Evolutionary conservation across 2,113 vertebrate species (phyloP).

Genomic region (Natator depressus): DNA sequence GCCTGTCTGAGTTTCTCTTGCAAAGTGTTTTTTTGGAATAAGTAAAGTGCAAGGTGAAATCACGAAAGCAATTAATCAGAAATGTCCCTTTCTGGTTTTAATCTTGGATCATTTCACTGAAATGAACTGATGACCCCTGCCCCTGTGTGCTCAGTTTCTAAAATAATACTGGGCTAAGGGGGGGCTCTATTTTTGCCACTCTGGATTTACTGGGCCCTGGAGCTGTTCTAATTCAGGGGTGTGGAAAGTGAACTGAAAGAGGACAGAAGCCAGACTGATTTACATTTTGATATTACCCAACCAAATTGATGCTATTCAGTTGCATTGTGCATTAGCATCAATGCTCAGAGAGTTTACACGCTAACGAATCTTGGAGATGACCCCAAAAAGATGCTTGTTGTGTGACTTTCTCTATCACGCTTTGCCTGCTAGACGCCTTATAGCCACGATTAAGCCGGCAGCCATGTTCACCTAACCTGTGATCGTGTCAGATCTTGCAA

Average conservation of each 20-base stretch:
- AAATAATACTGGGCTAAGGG: not conserved
- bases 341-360: not conserved
- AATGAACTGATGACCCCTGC: not conserved
- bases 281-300: not conserved
- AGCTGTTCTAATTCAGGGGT: not conserved
- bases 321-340: not conserved
- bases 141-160: not conserved
- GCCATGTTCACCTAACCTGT: not conserved
- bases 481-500: not conserved
- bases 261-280: not conserved
- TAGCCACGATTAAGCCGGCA: not conserved
- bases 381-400: not conserved
- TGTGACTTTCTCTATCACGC: not conserved
- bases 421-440: not conserved
- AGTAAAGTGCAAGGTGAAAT: not conserved
- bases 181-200: not conserved
- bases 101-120: not conserved
- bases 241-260: not conserved
- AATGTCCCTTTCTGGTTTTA: not conserved
- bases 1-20: not conserved
- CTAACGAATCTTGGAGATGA: constrained; percentile 3
- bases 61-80: not conserved
- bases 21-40: not conserved
- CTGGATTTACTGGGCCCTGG: not conserved
- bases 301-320: not conserved